Percentiles rank a stretch among this genome's conserved stretches.
Evolutionary conservation across 2,113 vertebrate genomes (phyloP).

Genomic region (Ovibos moschatus): DNA sequence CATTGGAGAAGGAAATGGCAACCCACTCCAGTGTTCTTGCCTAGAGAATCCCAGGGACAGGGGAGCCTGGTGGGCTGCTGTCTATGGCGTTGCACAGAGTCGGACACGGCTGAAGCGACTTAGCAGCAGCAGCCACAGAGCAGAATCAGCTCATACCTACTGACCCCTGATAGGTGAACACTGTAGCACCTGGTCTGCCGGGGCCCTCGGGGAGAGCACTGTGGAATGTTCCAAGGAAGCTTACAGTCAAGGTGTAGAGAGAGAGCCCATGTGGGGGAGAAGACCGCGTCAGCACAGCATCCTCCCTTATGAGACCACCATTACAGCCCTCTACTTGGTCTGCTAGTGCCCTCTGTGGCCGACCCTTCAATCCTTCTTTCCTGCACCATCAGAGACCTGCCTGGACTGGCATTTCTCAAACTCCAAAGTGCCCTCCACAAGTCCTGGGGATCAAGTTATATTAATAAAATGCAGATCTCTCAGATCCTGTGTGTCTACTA

Average conservation of each 20-base stretch:
- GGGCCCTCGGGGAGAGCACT: too few relatives aligned
- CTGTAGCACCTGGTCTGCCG: fast-evolving
- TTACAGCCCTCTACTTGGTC: not conserved
- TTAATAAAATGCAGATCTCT: not conserved
- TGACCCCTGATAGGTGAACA: not conserved
- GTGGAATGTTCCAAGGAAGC: not conserved
- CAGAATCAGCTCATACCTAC: not conserved
- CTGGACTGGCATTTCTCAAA: not conserved
- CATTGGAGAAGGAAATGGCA: too few relatives aligned
- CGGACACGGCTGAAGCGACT: too few relatives aligned
- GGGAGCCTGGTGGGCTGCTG: too few relatives aligned
- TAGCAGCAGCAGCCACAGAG: too few relatives aligned
- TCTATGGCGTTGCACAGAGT: too few relatives aligned
- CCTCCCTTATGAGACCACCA: not conserved
- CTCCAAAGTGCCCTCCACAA: fast-evolving
- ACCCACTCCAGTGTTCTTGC: too few relatives aligned
- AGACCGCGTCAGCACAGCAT: not conserved
- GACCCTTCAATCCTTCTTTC: not conserved
- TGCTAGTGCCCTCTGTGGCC: too few relatives aligned
- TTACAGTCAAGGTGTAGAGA: not conserved
- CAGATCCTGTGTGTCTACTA: not conserved
- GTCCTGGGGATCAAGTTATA: not conserved
- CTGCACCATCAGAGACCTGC: not conserved
- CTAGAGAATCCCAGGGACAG: too few relatives aligned
- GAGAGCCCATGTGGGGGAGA: not conserved